Evolutionary conservation across 2,797 vertebrate genomes (phyloP).

Genomic region (Nasua narica): DNA sequence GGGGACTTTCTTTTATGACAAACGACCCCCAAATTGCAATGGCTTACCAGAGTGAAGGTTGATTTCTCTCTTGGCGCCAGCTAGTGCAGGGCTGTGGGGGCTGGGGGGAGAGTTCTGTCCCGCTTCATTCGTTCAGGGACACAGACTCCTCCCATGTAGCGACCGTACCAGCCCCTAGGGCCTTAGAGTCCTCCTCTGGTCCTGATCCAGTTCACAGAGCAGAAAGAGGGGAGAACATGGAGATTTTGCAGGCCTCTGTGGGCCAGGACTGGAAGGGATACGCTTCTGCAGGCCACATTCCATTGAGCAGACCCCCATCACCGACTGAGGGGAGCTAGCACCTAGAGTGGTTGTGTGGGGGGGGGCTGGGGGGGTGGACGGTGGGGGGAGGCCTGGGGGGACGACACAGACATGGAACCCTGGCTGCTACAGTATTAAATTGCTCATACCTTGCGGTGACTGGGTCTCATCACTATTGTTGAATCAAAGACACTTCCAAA

Average conservation of each 20-base stretch:
- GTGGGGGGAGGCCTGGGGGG: too few species aligned
- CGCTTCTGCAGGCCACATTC: neutral
- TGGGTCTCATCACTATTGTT: neutral
- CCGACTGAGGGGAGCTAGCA: neutral
- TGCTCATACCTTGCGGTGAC: neutral
- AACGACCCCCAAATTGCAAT: neutral
- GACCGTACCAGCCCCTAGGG: neutral
- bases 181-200: neutral
- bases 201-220: neutral
- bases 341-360: neutral
- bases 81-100: neutral
- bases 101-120: neutral
- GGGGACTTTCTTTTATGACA: neutral
- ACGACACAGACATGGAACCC: neutral
- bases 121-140: neutral
- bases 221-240: neutral
- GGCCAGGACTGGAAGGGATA: neutral
- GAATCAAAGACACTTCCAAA: neutral
- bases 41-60: neutral
- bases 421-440: neutral
- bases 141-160: neutral
- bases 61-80: neutral
- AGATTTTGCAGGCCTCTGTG: neutral
- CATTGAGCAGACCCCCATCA: neutral
- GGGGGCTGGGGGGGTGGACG: too few species aligned